These are phyloP conservation scores for Plemyria rubiginata DNA, from an alignment of 2,888 invertebrate species.

Conservation along the genomic window DNA sequence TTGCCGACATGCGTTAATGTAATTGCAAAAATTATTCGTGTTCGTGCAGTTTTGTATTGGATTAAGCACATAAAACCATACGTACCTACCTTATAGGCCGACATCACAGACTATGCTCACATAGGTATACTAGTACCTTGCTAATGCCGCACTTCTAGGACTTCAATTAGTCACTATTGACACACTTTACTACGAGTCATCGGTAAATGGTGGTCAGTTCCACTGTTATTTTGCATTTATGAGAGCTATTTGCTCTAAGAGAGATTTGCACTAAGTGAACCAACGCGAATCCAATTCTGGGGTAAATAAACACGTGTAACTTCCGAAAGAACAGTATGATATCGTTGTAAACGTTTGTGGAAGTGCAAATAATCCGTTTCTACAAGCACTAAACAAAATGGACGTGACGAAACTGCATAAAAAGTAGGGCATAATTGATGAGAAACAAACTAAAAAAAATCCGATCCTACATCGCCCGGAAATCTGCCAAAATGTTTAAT, in stretches of 20 bases:
- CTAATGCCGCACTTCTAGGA: constrained; percentile 67
- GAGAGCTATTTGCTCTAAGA: constrained; percentile 20
- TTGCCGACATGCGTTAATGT: constrained; percentile 4
- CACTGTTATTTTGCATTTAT: constrained; percentile 41
- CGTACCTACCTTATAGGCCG: constrained; percentile 39
- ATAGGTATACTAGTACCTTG: constrained; percentile 51
- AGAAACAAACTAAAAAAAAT: constrained; percentile 53
- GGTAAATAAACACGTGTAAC: neutral
- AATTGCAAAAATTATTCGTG: constrained; percentile 28
- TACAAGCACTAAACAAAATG: neutral
- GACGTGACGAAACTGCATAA: neutral
- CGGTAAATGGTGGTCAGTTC: constrained; percentile 47
- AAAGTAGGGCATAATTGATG: constrained; percentile 51
- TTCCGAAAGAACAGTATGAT: neutral
- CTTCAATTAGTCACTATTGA: constrained; percentile 77
- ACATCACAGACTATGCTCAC: constrained; percentile 38
- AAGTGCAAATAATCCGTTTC: constrained; percentile 5
- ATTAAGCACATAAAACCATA: constrained; percentile 60
- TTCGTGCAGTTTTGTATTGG: constrained; percentile 51
- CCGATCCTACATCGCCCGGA: constrained; percentile 48
- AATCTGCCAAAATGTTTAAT: constrained; percentile 88
- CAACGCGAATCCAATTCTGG: neutral
- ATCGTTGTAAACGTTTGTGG: constrained; percentile 1
- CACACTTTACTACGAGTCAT: constrained; percentile 62
- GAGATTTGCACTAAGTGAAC: constrained; percentile 12